Evolutionary conservation across 2,113 vertebrate species (phyloP), one percentile per base, ranked within the genome.

Genomic region (Malurus alboscapulatus): DNA sequence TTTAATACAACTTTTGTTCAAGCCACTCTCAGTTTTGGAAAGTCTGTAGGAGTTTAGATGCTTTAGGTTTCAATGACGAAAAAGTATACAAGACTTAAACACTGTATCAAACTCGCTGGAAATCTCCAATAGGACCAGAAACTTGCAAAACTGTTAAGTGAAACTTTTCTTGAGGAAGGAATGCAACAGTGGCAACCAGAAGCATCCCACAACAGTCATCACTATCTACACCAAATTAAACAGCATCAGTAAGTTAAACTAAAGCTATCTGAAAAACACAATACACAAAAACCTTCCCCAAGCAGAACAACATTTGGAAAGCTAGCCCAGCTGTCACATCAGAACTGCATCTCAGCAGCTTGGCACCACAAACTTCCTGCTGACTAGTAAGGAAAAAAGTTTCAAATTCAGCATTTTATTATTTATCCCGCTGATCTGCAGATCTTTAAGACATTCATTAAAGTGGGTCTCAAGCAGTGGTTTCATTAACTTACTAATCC

Each of bases 401-500:
- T 87, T 78, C 44, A 40, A 84, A 89, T 75, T 92, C 84, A 94
- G 90, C 81, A 71, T 71, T 84, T 91, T 63, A 75, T 68, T 87
- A 78, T 68, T 76, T 93, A 75, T 78, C 48, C 90, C 40, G 61
- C 53, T 82, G 81, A 95, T 78, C 36, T 53, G 74, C 69, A 92
- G 81, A 88, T 89, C 79, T 86, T 91, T 47, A 77, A 92, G 87
- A 61, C 61, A 40, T 59, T 87, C 40, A 84, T 40, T 92, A 59
- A 77, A 94, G 59, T 21, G 6, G 38, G 47, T 63, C 87, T 87
- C 87, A 77, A 86, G 51, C 55, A 93, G 80, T 36, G 26, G 65
- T 89, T 82, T 93, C 81, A 75, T 84, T 91, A 67, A 77, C 66
- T 89, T 82, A 94, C 40, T 92, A 94, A 91, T 36, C 62, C 45